Evolutionary conservation across 2,888 invertebrate genomes (phyloP).

Genomic region (Parnassius apollo): DNA sequence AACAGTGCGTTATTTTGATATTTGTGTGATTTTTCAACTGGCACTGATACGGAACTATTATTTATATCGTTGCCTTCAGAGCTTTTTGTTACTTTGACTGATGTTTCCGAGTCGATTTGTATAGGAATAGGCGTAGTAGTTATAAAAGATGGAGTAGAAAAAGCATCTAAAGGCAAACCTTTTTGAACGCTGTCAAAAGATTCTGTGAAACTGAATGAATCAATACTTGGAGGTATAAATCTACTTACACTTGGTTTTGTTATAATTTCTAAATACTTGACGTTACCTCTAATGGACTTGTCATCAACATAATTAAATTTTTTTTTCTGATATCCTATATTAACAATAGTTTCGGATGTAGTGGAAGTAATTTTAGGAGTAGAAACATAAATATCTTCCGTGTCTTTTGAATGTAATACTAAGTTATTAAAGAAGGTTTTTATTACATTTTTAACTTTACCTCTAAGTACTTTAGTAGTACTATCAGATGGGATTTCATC

Average conservation of each 20-base stretch:
- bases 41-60: constrained; percentile 36
- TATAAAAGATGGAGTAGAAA: constrained; percentile 37
- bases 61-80: constrained; percentile 40
- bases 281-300: constrained; percentile 51
- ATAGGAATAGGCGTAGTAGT: constrained; percentile 42
- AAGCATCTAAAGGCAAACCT: constrained; percentile 6
- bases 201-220: constrained; percentile 37
- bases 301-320: constrained; percentile 50
- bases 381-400: constrained; percentile 36
- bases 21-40: constrained; percentile 50
- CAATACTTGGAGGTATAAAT: constrained; percentile 40
- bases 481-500: constrained; percentile 62
- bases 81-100: constrained; percentile 43
- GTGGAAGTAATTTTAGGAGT: constrained; percentile 41
- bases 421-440: constrained; percentile 65
- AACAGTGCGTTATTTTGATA: constrained; percentile 42
- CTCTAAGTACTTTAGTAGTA: constrained; percentile 68
- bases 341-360: constrained; percentile 55
- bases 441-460: constrained; percentile 64
- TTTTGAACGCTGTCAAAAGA: constrained; percentile 19
- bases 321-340: constrained; percentile 67
- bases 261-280: constrained; percentile 61
- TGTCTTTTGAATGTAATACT: constrained; percentile 44
- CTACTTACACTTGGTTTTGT: constrained; percentile 52
- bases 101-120: constrained; percentile 40